Conservation (phyloP, 1,140 invertebrate genomes). For the Neomicropteryx cornuta region DNA sequence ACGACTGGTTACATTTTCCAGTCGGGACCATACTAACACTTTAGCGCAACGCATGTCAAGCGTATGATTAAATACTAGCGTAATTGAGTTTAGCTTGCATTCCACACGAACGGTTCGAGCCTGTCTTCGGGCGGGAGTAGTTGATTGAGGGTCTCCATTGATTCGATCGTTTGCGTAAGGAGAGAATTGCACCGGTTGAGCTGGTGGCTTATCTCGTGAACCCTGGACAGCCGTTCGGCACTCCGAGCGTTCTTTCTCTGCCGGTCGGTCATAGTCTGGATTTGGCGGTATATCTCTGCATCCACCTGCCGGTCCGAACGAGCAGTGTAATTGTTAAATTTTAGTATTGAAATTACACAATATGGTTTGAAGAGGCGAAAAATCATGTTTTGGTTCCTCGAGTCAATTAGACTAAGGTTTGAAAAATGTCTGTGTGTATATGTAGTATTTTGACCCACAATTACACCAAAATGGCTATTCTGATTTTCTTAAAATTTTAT, state of each 20-base stretch:
- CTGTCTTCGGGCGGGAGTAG: slow-evolving; percentile 71
- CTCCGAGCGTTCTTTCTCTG: slow-evolving; percentile 76
- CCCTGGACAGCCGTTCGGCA: slow-evolving; percentile 72
- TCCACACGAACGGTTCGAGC: slow-evolving; percentile 85
- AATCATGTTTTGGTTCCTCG: background rate
- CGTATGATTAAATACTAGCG: slow-evolving; percentile 5
- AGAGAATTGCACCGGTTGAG: slow-evolving; percentile 70
- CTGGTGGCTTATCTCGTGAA: slow-evolving; percentile 53
- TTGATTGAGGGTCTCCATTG: slow-evolving; percentile 75
- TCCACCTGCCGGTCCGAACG: slow-evolving; percentile 58
- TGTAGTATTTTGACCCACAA: no score
- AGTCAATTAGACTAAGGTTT: background rate
- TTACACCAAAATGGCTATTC: no score
- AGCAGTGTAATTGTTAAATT: slow-evolving; percentile 7
- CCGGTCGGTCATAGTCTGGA: slow-evolving; percentile 59
- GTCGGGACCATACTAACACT: no score
- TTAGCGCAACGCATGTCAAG: no score
- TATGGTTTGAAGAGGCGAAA: slow-evolving; percentile 1
- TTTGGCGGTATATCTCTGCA: slow-evolving; percentile 55
- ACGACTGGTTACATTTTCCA: no score
- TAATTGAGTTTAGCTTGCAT: slow-evolving; percentile 42
- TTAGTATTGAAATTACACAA: slow-evolving; percentile 4
- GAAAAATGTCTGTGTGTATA: no score
- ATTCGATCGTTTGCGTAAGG: slow-evolving; percentile 75
- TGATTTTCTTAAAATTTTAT: no score